Percentiles rank a stretch among this genome's conserved stretches.
These are phyloP conservation scores for Microchirus variegatus DNA, from an alignment of 2,797 vertebrate genomes.

Conservation along the genomic window DNA sequence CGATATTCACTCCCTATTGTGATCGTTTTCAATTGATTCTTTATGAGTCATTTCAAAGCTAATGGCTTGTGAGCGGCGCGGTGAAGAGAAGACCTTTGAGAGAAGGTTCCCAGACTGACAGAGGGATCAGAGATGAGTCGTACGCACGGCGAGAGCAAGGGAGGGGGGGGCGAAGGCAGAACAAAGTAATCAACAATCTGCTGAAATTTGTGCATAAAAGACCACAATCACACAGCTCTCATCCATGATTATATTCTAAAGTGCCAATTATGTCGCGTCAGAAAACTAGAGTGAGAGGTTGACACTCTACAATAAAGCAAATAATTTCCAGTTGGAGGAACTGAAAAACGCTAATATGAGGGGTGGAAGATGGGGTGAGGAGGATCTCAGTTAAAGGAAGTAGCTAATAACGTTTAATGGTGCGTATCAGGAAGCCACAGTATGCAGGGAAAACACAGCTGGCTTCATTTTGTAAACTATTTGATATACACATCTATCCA, in stretches of 20 bases:
- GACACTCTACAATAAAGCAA: slow-evolving; percentile 99
- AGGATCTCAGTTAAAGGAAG: slow-evolving; percentile 99
- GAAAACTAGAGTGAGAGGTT: slow-evolving; percentile 94
- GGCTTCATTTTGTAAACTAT: slow-evolving; percentile 99
- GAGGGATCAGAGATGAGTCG: slow-evolving; percentile 55
- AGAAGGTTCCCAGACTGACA: slow-evolving; percentile 67
- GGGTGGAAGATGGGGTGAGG: slow-evolving; percentile 92
- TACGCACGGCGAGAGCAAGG: slow-evolving; percentile 42
- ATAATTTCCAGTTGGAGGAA: slow-evolving; percentile 99
- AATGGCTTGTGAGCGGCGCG: slow-evolving; percentile 86
- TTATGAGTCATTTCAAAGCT: slow-evolving; percentile 91
- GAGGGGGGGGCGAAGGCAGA: slow-evolving; percentile 53
- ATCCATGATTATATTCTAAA: slow-evolving; percentile 97
- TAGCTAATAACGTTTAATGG: slow-evolving; percentile 99
- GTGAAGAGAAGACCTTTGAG: slow-evolving; percentile 66
- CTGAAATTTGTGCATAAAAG: slow-evolving; percentile 95
- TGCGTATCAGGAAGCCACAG: slow-evolving; percentile 99
- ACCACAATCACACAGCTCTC: slow-evolving; percentile 89
- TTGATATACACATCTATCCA: slow-evolving; percentile 98
- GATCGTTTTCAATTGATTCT: slow-evolving; percentile 82
- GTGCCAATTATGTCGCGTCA: slow-evolving; percentile 97
- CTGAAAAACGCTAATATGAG: slow-evolving; percentile 99
- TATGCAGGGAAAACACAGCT: slow-evolving; percentile 99
- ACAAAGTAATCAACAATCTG: slow-evolving; percentile 80
- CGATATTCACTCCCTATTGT: slow-evolving; percentile 71